A percentile compares a stretch with the other conserved stretches of the same genome.
These are phyloP conservation scores for Eidolon dupreanum DNA, from an alignment of 2,797 vertebrate genomes.

Conservation along the genomic window DNA sequence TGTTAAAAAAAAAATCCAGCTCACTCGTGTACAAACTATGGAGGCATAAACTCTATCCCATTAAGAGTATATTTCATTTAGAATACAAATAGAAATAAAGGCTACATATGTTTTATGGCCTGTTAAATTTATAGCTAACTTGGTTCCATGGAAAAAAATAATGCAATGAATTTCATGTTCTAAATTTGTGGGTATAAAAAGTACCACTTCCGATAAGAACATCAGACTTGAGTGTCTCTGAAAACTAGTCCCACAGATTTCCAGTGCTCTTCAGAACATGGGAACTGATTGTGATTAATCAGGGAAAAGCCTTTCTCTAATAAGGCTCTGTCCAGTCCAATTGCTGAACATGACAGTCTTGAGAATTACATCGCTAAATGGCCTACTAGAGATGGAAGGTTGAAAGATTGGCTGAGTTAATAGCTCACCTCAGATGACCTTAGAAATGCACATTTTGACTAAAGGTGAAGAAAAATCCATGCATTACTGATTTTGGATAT, in stretches of 20 bases:
- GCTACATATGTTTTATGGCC: not conserved
- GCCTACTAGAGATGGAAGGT: conserved; percentile 69
- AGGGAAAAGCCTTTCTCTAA: conserved; percentile 78
- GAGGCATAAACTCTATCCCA: conserved; percentile 7
- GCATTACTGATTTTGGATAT: conserved; percentile 60
- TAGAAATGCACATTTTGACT: conserved; percentile 58
- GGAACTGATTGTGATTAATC: conserved; percentile 80
- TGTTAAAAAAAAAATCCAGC: not conserved
- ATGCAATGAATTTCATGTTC: conserved; percentile 69
- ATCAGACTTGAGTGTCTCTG: conserved; percentile 67
- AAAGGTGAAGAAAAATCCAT: conserved; percentile 47
- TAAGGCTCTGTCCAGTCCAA: conserved; percentile 78
- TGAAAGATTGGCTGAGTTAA: conserved; percentile 74
- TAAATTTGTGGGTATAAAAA: conserved; percentile 72
- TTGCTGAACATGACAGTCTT: conserved; percentile 77
- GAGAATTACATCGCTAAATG: conserved; percentile 75
- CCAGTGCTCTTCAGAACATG: conserved; percentile 76
- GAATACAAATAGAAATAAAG: not conserved
- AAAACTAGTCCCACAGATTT: conserved; percentile 76
- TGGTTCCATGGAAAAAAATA: conserved; percentile 22
- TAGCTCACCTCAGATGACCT: conserved; percentile 63
- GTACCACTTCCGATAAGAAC: conserved; percentile 71
- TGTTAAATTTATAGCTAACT: not conserved
- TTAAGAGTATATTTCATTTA: conserved; percentile 47
- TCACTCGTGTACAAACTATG: not conserved